Conservation (phyloP, 2,888 invertebrate genomes). For the Conchocele bisecta region DNA sequence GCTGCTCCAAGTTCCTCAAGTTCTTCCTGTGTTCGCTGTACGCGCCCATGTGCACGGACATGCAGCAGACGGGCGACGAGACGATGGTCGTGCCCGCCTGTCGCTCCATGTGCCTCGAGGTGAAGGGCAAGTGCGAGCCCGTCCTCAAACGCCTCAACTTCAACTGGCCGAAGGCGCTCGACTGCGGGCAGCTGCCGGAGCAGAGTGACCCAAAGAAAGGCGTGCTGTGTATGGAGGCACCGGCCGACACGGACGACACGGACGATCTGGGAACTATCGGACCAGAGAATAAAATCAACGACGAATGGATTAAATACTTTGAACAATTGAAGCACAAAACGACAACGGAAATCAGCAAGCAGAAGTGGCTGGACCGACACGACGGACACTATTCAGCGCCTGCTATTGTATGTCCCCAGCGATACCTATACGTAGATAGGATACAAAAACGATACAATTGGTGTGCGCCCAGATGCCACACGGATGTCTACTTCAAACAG, state of each 20-base stretch:
- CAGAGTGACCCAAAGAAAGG: constrained; percentile 82
- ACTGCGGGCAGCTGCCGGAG: constrained; percentile 91
- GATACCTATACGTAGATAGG: constrained; percentile 78
- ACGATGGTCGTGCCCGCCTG: constrained; percentile 90
- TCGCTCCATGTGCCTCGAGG: constrained; percentile 91
- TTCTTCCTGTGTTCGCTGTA: constrained; percentile 95
- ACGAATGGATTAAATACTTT: constrained; percentile 64
- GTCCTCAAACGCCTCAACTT: constrained; percentile 87
- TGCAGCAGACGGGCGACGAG: constrained; percentile 87
- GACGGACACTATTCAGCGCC: constrained; percentile 1
- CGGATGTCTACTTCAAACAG: constrained; percentile 87
- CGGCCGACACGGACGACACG: constrained; percentile 70
- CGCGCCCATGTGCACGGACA: constrained; percentile 94
- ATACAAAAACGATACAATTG: constrained; percentile 69
- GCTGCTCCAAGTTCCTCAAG: constrained; percentile 91
- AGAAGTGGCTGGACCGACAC: neutral
- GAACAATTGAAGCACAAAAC: constrained; percentile 47
- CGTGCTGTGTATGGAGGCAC: constrained; percentile 90
- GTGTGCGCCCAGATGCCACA: constrained; percentile 85
- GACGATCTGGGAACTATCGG: constrained; percentile 63
- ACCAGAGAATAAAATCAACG: constrained; percentile 53
- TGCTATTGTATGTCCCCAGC: constrained; percentile 66
- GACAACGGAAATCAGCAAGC: constrained; percentile 13
- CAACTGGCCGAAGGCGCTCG: constrained; percentile 89
- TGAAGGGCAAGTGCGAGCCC: constrained; percentile 83